A percentile compares a stretch with the other conserved stretches of the same genome.
Conservation (phyloP, 2,797 vertebrate genomes). For the Ceyx erithaca region DNA sequence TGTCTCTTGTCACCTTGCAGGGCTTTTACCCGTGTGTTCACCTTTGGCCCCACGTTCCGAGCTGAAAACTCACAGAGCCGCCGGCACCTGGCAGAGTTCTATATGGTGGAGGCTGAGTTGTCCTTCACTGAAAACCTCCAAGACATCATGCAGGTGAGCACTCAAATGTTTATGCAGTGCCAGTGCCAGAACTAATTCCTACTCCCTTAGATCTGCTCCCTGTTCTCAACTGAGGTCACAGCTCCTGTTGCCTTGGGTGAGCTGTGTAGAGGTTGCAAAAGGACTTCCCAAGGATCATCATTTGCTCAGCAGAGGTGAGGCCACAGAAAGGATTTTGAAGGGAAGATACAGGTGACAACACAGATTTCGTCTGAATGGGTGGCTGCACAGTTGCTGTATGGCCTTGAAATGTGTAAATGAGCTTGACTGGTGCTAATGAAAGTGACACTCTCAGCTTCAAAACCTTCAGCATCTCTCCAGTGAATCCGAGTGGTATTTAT, state of each 20-base stretch:
- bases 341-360: background rate
- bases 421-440: background rate
- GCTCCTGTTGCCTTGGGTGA: background rate
- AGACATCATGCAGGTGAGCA: constrained; percentile 89
- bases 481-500: background rate
- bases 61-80: constrained; percentile 96
- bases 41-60: constrained; percentile 94
- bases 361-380: background rate
- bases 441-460: background rate
- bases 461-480: background rate
- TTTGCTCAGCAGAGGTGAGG: background rate
- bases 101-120: constrained; percentile 97
- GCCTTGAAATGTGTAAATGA: background rate
- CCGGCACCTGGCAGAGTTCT: constrained; percentile 95
- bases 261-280: background rate
- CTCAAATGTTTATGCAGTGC: background rate
- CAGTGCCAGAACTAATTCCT: background rate
- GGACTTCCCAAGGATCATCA: background rate
- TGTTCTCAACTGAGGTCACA: background rate
- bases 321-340: background rate
- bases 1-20: constrained; percentile 75
- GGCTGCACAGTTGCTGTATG: background rate
- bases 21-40: constrained; percentile 90
- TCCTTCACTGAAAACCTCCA: constrained; percentile 90
- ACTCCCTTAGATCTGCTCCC: background rate